Evolutionary conservation across 2,888 invertebrate genomes (phyloP), one percentile per base, ranked within the genome.

Genomic region (Caprella mutica): DNA sequence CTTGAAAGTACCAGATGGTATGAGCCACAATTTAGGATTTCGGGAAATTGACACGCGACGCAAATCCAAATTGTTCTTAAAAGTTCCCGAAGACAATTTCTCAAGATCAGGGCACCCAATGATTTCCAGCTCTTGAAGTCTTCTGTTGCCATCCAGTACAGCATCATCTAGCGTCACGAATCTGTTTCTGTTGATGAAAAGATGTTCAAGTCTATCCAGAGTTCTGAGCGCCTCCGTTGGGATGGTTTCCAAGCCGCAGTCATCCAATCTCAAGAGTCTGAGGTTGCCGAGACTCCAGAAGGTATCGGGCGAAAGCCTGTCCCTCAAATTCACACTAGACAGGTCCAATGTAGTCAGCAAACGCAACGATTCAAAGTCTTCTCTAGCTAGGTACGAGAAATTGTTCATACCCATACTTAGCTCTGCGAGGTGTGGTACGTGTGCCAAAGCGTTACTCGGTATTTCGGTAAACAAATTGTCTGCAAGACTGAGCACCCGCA

Each of bases 401-500:
- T 48, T 30, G 29, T 75, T 68, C 79, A 80, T 77, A 59, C 75
- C 73, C 24, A 81, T 71, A 68, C 74, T 74, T 35, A 79, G 70
- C 5, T 71, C 68, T 48, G 75, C 71, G 35, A 80, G 68, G 0
- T 69, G 69, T 1, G 71, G 70, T 6, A 77, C 73, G 6, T 69
- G 71, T 17, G 72, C 71, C 19, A 80, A 66, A 30, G 75, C 67
- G 1, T 69, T 67, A 0, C 71, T 70, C 59, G 75, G 74, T 65
- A 81, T 73, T 33, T 75, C 73, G 42, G 73, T 70, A 48, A 81
- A 68, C 60, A 70, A 71, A 66, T 81, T 81, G 59, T 74, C 71
- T 29, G 79, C 73, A 4, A 81, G 70, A 65, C 81, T 80, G 65
- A 81, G 68, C 29, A 72, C 73, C 44, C 70, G 70, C 1, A 81